Evolutionary conservation across 2,888 invertebrate genomes (phyloP).

Genomic region (Cryptophagus acutangulus): DNA sequence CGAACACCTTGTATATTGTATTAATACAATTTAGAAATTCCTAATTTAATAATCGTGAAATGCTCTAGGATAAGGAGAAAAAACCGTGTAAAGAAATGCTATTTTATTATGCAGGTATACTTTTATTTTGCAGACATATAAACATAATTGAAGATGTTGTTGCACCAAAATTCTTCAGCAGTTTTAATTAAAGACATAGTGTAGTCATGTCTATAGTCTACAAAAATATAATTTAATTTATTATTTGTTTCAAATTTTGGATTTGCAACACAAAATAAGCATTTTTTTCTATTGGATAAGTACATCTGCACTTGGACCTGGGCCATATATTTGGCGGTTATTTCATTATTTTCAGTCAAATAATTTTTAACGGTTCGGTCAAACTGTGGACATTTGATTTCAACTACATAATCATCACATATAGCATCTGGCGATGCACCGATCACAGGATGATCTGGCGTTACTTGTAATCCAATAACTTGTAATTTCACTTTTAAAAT

Average conservation of each 20-base stretch:
- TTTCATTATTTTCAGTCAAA: background rate
- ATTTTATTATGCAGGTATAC: too few species aligned
- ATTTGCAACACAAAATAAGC: constrained; percentile 10
- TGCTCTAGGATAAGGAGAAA: too few species aligned
- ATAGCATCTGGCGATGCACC: constrained; percentile 2
- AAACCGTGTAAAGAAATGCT: too few species aligned
- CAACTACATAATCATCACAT: background rate
- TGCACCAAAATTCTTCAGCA: too few species aligned
- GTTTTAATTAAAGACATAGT: too few species aligned
- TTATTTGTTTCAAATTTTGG: constrained; percentile 1
- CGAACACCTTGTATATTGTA: too few species aligned
- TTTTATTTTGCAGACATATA: too few species aligned
- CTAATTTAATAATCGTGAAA: too few species aligned
- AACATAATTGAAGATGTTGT: too few species aligned
- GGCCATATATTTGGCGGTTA: constrained; percentile 1
- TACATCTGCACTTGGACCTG: constrained; percentile 12
- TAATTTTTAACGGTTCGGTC: background rate
- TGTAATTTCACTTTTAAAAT: background rate
- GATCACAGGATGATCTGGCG: background rate
- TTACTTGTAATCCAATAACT: background rate
- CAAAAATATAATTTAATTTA: constrained; percentile 5
- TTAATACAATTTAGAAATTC: too few species aligned
- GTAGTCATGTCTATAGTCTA: constrained; percentile 1
- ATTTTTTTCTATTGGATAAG: constrained; percentile 5
- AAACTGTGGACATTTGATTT: background rate